These are phyloP conservation scores for Anisognathus igniventris DNA, from an alignment of 2,797 vertebrate species.

Conservation along the genomic window DNA sequence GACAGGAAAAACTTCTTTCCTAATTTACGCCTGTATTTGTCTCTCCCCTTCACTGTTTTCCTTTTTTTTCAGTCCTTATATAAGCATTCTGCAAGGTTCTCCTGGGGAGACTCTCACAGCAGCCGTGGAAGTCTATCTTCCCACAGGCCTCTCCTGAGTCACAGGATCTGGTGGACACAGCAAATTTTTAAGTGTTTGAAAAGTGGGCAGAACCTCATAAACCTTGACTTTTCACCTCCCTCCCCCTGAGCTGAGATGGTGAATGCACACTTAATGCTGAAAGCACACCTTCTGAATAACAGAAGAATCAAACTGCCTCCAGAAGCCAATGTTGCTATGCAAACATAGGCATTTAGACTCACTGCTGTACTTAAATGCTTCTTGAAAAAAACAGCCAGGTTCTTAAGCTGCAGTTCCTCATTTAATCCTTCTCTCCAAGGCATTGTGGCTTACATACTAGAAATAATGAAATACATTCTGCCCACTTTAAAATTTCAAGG, in stretches of 20 bases:
- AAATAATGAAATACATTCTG: background rate
- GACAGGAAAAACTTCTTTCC: background rate
- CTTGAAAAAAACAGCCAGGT: background rate
- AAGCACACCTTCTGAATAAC: background rate
- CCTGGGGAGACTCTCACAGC: background rate
- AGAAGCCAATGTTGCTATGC: background rate
- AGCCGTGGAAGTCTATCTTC: background rate
- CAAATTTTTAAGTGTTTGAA: background rate
- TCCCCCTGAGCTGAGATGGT: background rate
- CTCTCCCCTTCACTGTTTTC: background rate
- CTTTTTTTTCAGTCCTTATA: background rate
- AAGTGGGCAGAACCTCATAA: background rate
- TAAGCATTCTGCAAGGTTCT: background rate
- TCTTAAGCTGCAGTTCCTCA: background rate
- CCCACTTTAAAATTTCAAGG: slow-evolving; percentile 2
- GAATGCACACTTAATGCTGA: background rate
- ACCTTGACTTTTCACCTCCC: background rate
- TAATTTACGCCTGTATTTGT: background rate
- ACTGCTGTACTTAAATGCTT: background rate
- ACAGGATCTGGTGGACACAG: background rate
- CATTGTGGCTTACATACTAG: background rate
- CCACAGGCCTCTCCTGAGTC: background rate
- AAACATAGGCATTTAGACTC: background rate
- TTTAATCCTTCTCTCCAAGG: background rate
- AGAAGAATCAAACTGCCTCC: background rate